A percentile compares a stretch with the other conserved stretches of the same genome.
phyloP scores from a whole-genome alignment of 2,888 invertebrate species.

The Leptinotarsa rubiginosa region DNA sequence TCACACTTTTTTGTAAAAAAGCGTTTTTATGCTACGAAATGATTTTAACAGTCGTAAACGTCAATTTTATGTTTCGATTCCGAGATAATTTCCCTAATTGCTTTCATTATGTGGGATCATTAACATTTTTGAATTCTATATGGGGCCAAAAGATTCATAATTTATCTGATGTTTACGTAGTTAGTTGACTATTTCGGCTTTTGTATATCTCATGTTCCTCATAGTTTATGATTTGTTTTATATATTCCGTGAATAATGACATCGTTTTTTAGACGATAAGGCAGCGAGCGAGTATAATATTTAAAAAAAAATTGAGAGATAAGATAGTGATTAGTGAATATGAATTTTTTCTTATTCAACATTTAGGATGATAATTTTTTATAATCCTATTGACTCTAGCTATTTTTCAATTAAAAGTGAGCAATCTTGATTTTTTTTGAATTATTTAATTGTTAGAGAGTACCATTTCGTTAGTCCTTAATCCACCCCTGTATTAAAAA shows the following conservation, averaged over 20 bases:
- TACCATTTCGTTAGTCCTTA: not conserved
- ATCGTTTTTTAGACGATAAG: not conserved
- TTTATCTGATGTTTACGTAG: conserved; percentile 1
- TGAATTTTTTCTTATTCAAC: too few species aligned
- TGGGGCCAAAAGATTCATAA: not conserved
- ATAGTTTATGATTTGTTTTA: conserved; percentile 1
- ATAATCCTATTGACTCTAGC: too few species aligned
- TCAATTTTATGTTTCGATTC: not conserved
- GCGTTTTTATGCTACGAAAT: not conserved
- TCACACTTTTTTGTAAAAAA: not conserved
- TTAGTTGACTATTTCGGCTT: not conserved
- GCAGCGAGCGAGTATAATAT: not conserved
- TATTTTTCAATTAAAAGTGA: too few species aligned
- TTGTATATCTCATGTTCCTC: not conserved
- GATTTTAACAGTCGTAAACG: conserved; percentile 7
- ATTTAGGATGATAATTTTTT: too few species aligned
- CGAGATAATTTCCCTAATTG: conserved; percentile 2
- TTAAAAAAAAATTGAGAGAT: too few species aligned
- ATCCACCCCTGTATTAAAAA: conserved; percentile 1
- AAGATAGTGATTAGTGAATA: too few species aligned
- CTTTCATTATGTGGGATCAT: not conserved
- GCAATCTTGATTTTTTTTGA: too few species aligned
- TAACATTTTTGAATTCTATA: conserved; percentile 2
- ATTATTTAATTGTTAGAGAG: not conserved
- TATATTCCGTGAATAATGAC: conserved; percentile 3